Base-by-base conservation (phyloP, 2,888 invertebrate species). In the Amiota communis region DNA sequence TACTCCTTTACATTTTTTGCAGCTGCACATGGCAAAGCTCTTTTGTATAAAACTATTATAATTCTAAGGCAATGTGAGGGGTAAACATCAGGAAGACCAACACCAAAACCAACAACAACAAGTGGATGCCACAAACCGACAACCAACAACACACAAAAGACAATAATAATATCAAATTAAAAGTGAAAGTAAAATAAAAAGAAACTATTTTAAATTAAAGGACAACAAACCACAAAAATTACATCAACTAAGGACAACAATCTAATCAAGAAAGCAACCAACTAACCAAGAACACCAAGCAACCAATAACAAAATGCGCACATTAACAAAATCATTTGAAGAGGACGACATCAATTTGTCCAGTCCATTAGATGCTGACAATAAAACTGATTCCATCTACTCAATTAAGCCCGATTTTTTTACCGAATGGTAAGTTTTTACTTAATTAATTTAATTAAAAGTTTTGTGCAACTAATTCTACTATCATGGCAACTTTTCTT, bases 371-470 rank as follows among this genome's bases (percentile, higher is more conserved):
- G 75, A 79, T 64, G 83, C 79, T 63, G 78, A 77, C 48, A 94
- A 94, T 89, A 91, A 92, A 80, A 92, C 93, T 74, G 94, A 95
- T 74, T 93, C 94, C 70, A 93, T 95, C 81, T 95, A 93, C 88
- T 92, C 94, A 76, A 94, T 95, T 79, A 94, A 94, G 83, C 93
- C 93, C 69, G 94, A 92, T 84, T 95, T 94, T 89, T 94, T 95
- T 80, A 93, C 93, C 74, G 94, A 95, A 91, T 95, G 95, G 95
- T 94, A 87, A 92, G 93, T 91, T 12, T 11, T 23, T 23, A 74
- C 67, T 74, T 74, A n/a, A 59, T 59, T 59, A 36, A 36, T 36
- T 17, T 20, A 17, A 57, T 57, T 36, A 36, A 36, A 36, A 36
- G 36, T 36, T 36, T 36, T 36, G 36, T 36, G 36, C 8, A 36